A percentile compares a stretch with the other conserved stretches of the same genome.
Conservation (phyloP, 2,888 invertebrate species). For the Pyrocoelia pectoralis region DNA sequence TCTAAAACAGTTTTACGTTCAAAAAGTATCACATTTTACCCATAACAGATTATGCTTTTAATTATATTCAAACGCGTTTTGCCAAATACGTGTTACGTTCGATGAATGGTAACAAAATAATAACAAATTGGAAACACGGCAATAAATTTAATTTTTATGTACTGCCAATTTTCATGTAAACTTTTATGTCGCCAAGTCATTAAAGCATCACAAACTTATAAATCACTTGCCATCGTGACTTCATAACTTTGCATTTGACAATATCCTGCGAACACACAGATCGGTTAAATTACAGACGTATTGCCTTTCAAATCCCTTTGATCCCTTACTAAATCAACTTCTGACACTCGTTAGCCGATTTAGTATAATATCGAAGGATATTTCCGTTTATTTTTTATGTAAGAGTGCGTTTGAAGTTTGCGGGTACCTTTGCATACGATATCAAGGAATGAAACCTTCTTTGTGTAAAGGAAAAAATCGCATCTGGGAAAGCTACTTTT, state of each 20-base stretch:
- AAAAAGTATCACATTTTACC: too few relatives aligned
- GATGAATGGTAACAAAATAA: background rate
- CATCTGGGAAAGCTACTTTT: background rate
- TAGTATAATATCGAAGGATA: conserved; percentile 1
- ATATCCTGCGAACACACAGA: conserved; percentile 21
- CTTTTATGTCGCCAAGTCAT: conserved; percentile 33
- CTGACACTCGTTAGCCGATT: conserved; percentile 18
- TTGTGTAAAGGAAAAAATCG: background rate
- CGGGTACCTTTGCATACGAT: background rate
- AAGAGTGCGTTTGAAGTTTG: background rate
- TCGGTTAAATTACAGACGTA: conserved; percentile 33
- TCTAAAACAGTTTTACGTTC: too few relatives aligned
- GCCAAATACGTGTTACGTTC: too few relatives aligned
- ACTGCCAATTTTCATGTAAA: conserved; percentile 22
- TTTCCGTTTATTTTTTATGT: background rate
- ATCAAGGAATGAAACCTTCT: too few relatives aligned
- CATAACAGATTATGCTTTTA: too few relatives aligned
- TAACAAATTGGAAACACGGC: background rate
- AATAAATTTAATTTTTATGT: conserved; percentile 12
- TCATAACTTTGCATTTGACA: conserved; percentile 30
- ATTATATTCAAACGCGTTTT: too few relatives aligned
- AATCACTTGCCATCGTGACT: conserved; percentile 32
- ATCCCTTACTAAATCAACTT: conserved; percentile 30
- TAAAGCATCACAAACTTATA: conserved; percentile 33
- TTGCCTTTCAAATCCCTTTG: conserved; percentile 27